Conservation (phyloP, 2,797 vertebrate species). For the Martes flavigula region DNA sequence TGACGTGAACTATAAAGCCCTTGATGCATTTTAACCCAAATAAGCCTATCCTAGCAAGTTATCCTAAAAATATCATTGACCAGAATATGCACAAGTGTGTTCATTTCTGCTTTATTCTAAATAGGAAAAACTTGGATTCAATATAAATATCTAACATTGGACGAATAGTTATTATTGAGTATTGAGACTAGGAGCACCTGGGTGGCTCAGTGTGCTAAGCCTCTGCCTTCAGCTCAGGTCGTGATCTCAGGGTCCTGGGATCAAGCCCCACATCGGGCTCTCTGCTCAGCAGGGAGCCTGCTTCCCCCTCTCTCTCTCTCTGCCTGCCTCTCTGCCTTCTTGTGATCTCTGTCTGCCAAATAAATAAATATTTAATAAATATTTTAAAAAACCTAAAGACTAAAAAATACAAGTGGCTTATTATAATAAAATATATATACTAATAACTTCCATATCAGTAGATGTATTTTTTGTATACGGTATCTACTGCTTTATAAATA, state of each 20-base stretch:
- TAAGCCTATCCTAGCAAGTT: neutral
- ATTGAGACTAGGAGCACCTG: too few relatives aligned
- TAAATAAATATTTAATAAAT: too few relatives aligned
- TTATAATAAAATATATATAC: neutral
- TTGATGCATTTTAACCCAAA: constrained; percentile 17
- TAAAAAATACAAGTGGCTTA: neutral
- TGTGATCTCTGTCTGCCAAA: too few relatives aligned
- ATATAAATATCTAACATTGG: constrained; percentile 18
- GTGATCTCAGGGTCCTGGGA: too few relatives aligned
- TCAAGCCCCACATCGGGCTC: too few relatives aligned
- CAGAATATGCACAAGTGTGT: neutral
- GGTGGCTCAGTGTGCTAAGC: too few relatives aligned
- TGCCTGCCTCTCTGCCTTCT: too few relatives aligned
- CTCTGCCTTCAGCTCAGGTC: too few relatives aligned
- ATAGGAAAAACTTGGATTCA: neutral
- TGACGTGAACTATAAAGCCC: neutral
- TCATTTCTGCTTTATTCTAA: constrained; percentile 22
- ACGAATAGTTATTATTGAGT: neutral
- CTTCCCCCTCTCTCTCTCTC: fast-evolving
- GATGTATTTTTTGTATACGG: neutral
- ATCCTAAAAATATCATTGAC: constrained; percentile 6
- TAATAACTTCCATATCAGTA: neutral
- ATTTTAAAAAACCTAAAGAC: neutral
- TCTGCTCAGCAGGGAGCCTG: too few relatives aligned
- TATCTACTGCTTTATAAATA: neutral